A percentile compares a stretch with the other conserved stretches of the same genome.
Conservation (phyloP, 2,797 vertebrate species). For the Typhlichthys eigenmanni region DNA sequence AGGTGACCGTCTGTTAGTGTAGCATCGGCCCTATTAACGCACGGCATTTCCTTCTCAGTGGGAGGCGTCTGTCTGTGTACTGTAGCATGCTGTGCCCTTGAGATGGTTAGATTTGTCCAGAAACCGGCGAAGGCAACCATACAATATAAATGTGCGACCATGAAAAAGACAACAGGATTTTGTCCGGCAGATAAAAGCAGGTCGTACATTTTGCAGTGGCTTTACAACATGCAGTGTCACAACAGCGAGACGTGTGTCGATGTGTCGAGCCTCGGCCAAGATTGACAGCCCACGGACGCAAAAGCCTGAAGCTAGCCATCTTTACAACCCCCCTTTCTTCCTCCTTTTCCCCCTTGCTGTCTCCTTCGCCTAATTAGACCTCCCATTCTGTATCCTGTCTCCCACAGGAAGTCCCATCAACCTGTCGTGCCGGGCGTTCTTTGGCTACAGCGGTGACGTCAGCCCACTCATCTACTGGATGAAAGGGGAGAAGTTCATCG, state of each 20-base stretch:
- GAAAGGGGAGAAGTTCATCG: conserved; percentile 98
- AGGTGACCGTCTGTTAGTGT: not conserved
- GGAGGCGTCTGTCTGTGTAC: not conserved
- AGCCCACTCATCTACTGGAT: conserved; percentile 98
- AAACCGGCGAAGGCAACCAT: not conserved
- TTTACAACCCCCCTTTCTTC: too few species aligned
- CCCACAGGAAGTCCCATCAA: conserved; percentile 87
- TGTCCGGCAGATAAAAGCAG: too few species aligned
- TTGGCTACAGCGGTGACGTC: conserved; percentile 93
- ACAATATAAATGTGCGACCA: not conserved
- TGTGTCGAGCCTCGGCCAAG: too few species aligned
- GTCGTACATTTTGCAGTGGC: too few species aligned
- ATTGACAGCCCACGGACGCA: too few species aligned
- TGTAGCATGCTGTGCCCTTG: not conserved
- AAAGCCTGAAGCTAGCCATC: too few species aligned
- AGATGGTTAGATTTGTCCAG: not conserved
- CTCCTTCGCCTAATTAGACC: not conserved
- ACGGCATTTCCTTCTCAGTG: not conserved
- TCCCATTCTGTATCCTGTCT: conserved; percentile 28
- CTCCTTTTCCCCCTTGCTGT: not conserved
- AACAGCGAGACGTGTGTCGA: too few species aligned
- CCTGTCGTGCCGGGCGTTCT: conserved; percentile 94
- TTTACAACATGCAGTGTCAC: too few species aligned
- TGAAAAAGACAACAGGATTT: too few species aligned
- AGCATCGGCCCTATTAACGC: not conserved